These are phyloP conservation scores for Lophotis ruficrista DNA, from an alignment of 2,113 vertebrate species.

Conservation along the genomic window DNA sequence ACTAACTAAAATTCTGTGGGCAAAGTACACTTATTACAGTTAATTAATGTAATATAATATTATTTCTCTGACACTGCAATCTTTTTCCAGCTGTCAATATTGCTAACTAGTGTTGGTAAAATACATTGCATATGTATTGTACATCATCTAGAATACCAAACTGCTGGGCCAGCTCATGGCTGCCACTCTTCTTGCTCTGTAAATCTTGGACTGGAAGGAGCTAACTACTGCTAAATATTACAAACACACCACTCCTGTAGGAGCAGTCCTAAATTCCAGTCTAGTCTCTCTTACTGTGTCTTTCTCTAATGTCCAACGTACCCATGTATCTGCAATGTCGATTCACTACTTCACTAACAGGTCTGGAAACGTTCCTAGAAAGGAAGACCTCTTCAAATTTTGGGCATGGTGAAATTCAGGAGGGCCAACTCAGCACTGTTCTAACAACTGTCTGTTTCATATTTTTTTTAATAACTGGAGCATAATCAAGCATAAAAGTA, in stretches of 20 bases:
- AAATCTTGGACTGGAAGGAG: neutral
- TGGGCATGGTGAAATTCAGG: neutral
- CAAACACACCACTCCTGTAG: neutral
- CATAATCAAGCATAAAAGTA: neutral
- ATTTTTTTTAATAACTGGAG: neutral
- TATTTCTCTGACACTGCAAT: neutral
- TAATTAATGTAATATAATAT: neutral
- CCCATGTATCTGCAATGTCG: rapidly evolving
- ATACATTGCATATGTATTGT: neutral
- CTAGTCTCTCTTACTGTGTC: neutral
- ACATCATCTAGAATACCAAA: neutral
- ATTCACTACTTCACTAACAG: neutral
- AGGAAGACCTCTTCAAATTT: neutral
- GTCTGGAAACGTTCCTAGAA: neutral
- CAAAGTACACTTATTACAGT: neutral
- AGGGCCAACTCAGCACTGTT: neutral
- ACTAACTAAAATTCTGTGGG: neutral
- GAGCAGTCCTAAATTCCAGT: neutral
- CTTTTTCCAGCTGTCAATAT: neutral
- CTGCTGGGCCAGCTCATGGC: neutral
- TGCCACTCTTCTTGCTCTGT: neutral
- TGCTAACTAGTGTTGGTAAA: neutral
- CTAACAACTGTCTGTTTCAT: neutral
- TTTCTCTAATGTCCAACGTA: neutral
- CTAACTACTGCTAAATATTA: neutral